Evolutionary conservation across 2,888 invertebrate genomes (phyloP).

Genomic region (Labia minor): DNA sequence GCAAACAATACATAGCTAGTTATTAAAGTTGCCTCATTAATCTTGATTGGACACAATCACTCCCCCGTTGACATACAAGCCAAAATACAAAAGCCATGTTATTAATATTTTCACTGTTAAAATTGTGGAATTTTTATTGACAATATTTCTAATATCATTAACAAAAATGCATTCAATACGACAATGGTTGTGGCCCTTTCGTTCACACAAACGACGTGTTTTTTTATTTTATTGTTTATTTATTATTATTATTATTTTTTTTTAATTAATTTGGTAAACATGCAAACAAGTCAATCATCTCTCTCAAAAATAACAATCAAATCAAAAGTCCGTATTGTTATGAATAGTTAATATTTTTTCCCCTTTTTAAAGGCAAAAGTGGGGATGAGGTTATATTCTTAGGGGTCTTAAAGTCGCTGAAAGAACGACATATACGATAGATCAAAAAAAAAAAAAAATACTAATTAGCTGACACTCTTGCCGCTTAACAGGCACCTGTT

Average conservation of each 20-base stretch:
- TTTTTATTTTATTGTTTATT: not conserved
- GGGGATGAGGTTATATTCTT: not conserved
- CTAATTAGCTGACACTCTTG: not conserved
- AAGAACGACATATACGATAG: not conserved
- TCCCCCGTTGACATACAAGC: conserved; percentile 13
- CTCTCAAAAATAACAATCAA: not conserved
- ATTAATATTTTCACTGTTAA: conserved; percentile 5
- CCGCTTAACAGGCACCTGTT: not conserved
- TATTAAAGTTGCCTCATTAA: conserved; percentile 13
- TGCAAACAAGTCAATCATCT: not conserved
- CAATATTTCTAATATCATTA: conserved; percentile 13
- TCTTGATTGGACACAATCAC: conserved; percentile 13
- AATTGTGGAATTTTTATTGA: conserved; percentile 7
- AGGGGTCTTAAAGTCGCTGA: not conserved
- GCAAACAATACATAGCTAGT: conserved; percentile 13
- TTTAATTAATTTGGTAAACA: not conserved
- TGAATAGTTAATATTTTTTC: not conserved
- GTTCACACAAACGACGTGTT: not conserved
- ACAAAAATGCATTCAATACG: conserved; percentile 1
- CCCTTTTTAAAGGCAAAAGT: not conserved
- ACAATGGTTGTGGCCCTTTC: not conserved
- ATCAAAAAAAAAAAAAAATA: not conserved
- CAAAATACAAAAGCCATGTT: conserved; percentile 7
- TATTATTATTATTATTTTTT: too few species aligned
- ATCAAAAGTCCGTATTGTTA: not conserved